Evolutionary conservation across 2,113 vertebrate species (phyloP).

Genomic region (Poeciliopsis turrubarensis): DNA sequence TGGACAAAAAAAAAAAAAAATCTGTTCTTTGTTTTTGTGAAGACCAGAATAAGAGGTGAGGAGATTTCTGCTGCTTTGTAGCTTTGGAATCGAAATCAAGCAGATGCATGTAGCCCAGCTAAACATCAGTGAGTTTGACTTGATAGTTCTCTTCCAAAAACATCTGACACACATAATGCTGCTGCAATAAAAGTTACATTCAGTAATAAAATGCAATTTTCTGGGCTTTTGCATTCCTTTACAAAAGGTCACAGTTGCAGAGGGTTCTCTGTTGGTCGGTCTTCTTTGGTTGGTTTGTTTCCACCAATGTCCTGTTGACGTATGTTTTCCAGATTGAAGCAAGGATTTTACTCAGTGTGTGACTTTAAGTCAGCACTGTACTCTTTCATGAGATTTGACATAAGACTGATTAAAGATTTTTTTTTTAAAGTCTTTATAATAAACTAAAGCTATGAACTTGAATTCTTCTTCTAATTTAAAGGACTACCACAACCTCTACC

Average conservation of each 20-base stretch:
- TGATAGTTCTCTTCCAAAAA: no score
- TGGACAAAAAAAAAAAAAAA: neutral
- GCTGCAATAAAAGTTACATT: no score
- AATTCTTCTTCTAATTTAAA: neutral
- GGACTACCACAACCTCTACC: neutral
- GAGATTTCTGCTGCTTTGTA: neutral
- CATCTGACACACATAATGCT: no score
- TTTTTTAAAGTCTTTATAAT: neutral
- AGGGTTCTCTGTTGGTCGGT: no score
- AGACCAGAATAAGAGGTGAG: neutral
- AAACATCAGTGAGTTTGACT: no score
- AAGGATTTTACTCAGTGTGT: no score
- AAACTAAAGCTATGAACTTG: neutral
- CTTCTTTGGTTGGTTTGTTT: no score
- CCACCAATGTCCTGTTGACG: no score
- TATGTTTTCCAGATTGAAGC: no score
- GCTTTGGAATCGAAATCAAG: neutral
- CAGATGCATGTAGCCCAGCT: neutral
- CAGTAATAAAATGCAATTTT: no score
- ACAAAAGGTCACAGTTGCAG: no score
- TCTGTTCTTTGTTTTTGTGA: neutral
- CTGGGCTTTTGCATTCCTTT: no score
- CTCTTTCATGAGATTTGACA: neutral
- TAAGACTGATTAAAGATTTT: neutral
- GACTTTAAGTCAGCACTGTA: neutral